Evolutionary conservation across 2,888 invertebrate species (phyloP).

Genomic region (Hyposoter dolosus): DNA sequence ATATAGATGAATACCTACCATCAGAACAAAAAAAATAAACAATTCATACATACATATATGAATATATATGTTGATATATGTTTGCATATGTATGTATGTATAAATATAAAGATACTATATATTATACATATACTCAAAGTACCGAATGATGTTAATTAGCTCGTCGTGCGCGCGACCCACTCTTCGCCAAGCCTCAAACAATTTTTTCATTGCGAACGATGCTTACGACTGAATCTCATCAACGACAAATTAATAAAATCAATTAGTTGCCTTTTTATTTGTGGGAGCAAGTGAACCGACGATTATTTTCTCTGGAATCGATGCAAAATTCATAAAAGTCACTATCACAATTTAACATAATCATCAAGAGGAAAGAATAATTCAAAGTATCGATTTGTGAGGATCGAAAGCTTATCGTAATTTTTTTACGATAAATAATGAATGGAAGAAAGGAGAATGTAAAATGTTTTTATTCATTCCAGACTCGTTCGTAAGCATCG

Average conservation of each 20-base stretch:
- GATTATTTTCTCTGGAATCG: not conserved
- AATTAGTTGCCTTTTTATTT: not conserved
- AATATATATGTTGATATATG: conserved; percentile 49
- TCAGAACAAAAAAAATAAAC: conserved; percentile 69
- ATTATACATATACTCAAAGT: conserved; percentile 70
- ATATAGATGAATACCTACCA: conserved; percentile 80
- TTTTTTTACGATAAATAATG: conserved; percentile 5
- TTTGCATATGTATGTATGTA: conserved; percentile 11
- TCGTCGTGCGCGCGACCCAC: conserved; percentile 70
- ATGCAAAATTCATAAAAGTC: not conserved
- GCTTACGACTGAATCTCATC: not conserved
- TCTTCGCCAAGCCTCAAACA: conserved; percentile 50
- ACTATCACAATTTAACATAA: not conserved
- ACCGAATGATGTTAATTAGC: conserved; percentile 71
- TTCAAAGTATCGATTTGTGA: not conserved
- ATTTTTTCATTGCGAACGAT: conserved; percentile 6
- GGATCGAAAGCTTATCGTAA: not conserved
- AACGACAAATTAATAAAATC: not conserved
- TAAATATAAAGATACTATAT: conserved; percentile 66
- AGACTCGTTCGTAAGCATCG: conserved; percentile 29
- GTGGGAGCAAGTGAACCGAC: not conserved
- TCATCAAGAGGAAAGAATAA: not conserved
- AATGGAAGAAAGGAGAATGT: conserved; percentile 9
- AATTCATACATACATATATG: conserved; percentile 57
- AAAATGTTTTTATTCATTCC: conserved; percentile 5